Evolutionary conservation across 2,888 invertebrate species (phyloP).

Genomic region (Nomada fabriciana): DNA sequence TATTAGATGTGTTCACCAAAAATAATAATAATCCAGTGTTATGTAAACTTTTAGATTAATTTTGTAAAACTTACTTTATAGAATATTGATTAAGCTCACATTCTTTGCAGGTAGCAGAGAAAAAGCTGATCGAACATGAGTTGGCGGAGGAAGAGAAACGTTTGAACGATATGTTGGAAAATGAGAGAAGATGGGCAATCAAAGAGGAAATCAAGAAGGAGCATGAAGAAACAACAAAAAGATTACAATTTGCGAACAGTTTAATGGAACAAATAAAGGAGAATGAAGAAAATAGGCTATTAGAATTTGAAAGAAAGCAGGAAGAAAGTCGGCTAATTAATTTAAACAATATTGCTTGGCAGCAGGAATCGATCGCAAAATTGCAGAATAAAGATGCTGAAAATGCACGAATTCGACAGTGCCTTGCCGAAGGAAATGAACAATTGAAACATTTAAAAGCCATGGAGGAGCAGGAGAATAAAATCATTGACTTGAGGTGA

Average conservation of each 20-base stretch:
- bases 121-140: slow-evolving; percentile 82
- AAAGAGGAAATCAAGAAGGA: slow-evolving; percentile 86
- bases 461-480: slow-evolving; percentile 88
- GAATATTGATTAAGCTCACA: neutral
- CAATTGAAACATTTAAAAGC: slow-evolving; percentile 87
- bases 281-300: slow-evolving; percentile 85
- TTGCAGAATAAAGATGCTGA: slow-evolving; percentile 79
- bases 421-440: slow-evolving; percentile 85
- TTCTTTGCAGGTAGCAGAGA: slow-evolving; percentile 79
- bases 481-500: slow-evolving; percentile 88
- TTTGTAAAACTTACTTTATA: neutral
- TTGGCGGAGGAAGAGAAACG: slow-evolving; percentile 84
- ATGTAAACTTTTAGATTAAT: neutral
- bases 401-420: slow-evolving; percentile 72
- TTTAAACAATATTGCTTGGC: slow-evolving; percentile 87
- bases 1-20: neutral
- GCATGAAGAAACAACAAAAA: slow-evolving; percentile 82
- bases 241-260: slow-evolving; percentile 86
- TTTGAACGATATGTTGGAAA: slow-evolving; percentile 90
- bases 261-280: slow-evolving; percentile 87
- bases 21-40: neutral
- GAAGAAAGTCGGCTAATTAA: slow-evolving; percentile 89
- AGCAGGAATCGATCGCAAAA: slow-evolving; percentile 88
- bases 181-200: slow-evolving; percentile 87
- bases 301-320: slow-evolving; percentile 89